These are phyloP conservation scores for Microtus ochrogaster DNA, from an alignment of 2,113 vertebrate species.

Conservation along the genomic window DNA sequence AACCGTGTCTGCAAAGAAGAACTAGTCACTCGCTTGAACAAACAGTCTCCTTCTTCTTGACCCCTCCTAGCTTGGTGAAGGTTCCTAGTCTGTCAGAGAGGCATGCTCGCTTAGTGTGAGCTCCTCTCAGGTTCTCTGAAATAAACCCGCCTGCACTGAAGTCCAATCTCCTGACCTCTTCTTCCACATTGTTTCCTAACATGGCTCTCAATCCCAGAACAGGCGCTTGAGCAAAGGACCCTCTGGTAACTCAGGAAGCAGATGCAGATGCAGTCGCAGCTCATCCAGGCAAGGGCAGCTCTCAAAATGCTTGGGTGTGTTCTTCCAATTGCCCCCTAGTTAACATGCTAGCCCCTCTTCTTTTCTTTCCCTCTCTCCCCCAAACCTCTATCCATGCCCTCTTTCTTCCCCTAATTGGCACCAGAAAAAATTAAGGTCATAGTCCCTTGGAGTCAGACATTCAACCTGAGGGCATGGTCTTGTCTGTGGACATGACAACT, in stretches of 20 bases:
- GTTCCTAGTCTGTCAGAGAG: no score
- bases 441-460: no score
- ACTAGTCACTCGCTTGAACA: no score
- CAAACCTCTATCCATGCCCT: background rate
- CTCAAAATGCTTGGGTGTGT: background rate
- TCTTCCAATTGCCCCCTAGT: background rate
- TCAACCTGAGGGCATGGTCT: no score
- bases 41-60: no score
- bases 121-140: background rate
- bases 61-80: no score
- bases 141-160: accelerated
- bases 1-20: no score
- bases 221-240: no score
- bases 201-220: accelerated
- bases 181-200: background rate
- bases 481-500: no score
- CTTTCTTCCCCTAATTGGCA: background rate
- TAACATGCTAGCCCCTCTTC: background rate
- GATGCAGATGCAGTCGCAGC: no score
- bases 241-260: no score
- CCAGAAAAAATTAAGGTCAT: background rate
- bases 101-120: background rate
- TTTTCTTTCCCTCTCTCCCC: background rate
- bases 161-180: background rate
- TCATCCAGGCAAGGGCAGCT: no score